These are phyloP conservation scores for Virgularia gustaviana DNA, from an alignment of 92 coral and sea anemone genomes.

Conservation along the genomic window DNA sequence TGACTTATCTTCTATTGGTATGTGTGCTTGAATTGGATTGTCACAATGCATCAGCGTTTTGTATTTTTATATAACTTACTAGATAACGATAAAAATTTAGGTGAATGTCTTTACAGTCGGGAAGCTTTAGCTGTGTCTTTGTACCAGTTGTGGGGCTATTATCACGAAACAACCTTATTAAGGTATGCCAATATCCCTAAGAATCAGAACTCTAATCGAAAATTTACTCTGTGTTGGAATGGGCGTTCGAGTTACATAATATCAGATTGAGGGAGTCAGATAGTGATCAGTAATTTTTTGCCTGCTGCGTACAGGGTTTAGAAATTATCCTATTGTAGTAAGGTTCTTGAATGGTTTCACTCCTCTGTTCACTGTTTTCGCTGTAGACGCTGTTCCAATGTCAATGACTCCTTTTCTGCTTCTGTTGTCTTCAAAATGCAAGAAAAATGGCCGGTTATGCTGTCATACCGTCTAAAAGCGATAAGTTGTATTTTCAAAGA, in stretches of 20 bases:
- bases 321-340: too few species aligned
- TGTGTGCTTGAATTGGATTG: not conserved
- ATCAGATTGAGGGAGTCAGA: too few species aligned
- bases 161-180: constrained; percentile 57
- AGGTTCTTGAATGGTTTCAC: too few species aligned
- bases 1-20: constrained; percentile 81
- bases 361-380: not conserved
- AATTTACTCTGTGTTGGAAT: not conserved
- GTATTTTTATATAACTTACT: not conserved
- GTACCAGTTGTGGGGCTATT: constrained; percentile 60
- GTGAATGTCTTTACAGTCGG: constrained; percentile 71
- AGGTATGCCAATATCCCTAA: constrained; percentile 50
- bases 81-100: constrained; percentile 27
- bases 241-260: too few species aligned
- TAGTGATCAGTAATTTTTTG: too few species aligned
- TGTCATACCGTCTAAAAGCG: constrained; percentile 22
- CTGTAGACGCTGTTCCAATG: constrained; percentile 71
- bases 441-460: constrained; percentile 65
- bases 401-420: constrained; percentile 69
- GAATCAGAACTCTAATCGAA: not conserved
- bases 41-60: not conserved
- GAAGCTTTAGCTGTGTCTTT: constrained; percentile 75
- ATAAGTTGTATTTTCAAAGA: too few species aligned
- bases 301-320: too few species aligned
- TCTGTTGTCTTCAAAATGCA: constrained; percentile 74